Conservation (phyloP, 2,113 vertebrate species). For the Myrmecophaga tridactyla region DNA sequence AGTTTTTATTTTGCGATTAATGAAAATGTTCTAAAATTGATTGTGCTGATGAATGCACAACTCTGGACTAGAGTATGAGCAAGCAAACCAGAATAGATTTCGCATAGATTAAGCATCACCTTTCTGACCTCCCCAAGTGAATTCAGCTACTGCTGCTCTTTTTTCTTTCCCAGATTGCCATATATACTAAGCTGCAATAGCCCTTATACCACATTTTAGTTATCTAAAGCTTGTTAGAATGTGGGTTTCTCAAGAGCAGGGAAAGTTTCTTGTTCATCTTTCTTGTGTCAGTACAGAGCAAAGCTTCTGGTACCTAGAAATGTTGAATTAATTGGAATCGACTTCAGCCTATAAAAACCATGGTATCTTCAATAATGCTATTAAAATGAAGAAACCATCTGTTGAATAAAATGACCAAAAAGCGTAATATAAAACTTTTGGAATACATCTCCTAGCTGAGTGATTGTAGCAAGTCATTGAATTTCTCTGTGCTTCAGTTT, state of each 20-base stretch:
- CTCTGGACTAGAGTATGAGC: slow-evolving; percentile 39
- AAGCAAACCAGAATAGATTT: slow-evolving; percentile 62
- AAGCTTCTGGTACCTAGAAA: background rate
- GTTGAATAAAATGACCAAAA: background rate
- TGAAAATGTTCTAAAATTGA: too few species aligned
- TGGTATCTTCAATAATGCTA: background rate
- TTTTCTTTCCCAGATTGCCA: slow-evolving; percentile 55
- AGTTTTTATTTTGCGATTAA: too few species aligned
- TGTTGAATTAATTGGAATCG: background rate
- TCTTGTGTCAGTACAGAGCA: background rate
- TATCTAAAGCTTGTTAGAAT: background rate
- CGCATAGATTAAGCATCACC: slow-evolving; percentile 66
- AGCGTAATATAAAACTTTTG: background rate
- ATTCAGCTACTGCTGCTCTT: background rate
- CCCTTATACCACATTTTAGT: background rate
- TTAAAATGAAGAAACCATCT: background rate
- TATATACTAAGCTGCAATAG: background rate
- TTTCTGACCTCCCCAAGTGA: slow-evolving; percentile 51
- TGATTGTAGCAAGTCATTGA: background rate
- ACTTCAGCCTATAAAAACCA: background rate
- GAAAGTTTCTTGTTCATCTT: slow-evolving; percentile 21
- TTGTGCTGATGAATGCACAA: background rate
- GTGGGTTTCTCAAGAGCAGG: slow-evolving; percentile 42
- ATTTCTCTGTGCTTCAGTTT: background rate
- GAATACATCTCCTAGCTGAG: background rate